Conservation (phyloP, 2,888 invertebrate genomes). For the Parelbella ahira region DNA sequence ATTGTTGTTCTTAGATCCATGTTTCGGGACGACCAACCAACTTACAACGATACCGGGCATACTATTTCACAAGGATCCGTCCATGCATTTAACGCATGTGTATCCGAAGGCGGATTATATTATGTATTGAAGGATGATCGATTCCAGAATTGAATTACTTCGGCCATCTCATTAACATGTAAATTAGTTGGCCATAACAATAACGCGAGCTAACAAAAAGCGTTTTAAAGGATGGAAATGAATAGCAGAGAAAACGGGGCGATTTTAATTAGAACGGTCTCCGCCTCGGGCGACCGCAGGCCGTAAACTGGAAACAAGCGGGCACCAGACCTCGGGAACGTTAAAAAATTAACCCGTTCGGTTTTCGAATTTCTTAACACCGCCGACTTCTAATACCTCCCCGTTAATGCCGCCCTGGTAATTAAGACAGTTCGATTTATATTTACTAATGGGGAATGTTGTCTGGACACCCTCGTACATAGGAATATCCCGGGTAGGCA, state of each 20-base stretch:
- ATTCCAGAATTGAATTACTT: conserved; percentile 33
- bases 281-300: conserved; percentile 66
- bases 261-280: conserved; percentile 74
- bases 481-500: no score
- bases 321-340: conserved; percentile 40
- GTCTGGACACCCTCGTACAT: no score
- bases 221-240: conserved; percentile 72
- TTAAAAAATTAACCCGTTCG: conserved; percentile 49
- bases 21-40: no score
- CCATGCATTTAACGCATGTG: no score
- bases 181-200: conserved; percentile 74
- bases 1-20: neutral
- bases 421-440: conserved; percentile 33
- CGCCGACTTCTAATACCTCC: conserved; percentile 40
- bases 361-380: conserved; percentile 41
- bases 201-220: conserved; percentile 72
- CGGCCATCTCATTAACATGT: conserved; percentile 69
- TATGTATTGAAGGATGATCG: conserved; percentile 28
- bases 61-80: no score
- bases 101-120: neutral
- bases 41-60: no score
- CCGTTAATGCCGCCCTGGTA: conserved; percentile 37
- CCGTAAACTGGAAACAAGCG: conserved; percentile 42
- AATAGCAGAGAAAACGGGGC: conserved; percentile 71
- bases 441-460: no score